Evolutionary conservation across 2,113 vertebrate species (phyloP), one percentile per base, ranked within the genome.

Genomic region (Ailurus styani): DNA sequence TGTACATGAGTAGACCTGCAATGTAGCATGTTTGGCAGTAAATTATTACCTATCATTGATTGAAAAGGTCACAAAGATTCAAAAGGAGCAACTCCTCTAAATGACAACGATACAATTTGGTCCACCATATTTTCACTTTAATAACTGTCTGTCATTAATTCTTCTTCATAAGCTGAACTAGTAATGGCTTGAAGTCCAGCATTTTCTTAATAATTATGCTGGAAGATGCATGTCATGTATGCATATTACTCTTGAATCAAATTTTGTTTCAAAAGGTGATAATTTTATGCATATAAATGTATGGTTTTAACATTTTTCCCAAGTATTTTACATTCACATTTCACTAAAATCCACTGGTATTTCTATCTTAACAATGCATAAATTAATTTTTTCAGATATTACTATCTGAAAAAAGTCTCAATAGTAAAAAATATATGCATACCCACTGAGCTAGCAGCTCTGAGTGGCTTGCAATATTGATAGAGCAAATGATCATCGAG

Each of bases 401-500:
- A 29, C 27, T 40, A 77, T 12, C 20, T 42, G 70, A 34, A 55
- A 57, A 77, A 84, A 42, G 77, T 25, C 11, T 31, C 47, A 83
- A 77, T 52, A 45, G 4, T 8, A 31, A 75, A 55, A 84, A 93
- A 89, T 83, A 66, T 20, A 73, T 42, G 72, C 42, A 31, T 70
- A 45, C 12, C 29, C 55, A 60, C 37, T 90, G 47, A 94, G 50
- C 54, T 17, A 85, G 10, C 0, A 9, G 20, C 52, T 81, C 8
- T 92, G 94, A 95, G 11, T 55, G 25, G 60, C 52, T 97, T 95
- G 62, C 55, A 90, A 94, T 91, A 97, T 42, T 34, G 47, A 86
- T 79, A 31, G 54, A 84, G 91, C 68, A 96, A 98, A 93, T 96
- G 81, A 50, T 91, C 70, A 84, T 96, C 73, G 96, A 96, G 62